These are phyloP conservation scores for Pollenia griseotomentosa DNA, from an alignment of 2,888 invertebrate species.

Conservation along the genomic window DNA sequence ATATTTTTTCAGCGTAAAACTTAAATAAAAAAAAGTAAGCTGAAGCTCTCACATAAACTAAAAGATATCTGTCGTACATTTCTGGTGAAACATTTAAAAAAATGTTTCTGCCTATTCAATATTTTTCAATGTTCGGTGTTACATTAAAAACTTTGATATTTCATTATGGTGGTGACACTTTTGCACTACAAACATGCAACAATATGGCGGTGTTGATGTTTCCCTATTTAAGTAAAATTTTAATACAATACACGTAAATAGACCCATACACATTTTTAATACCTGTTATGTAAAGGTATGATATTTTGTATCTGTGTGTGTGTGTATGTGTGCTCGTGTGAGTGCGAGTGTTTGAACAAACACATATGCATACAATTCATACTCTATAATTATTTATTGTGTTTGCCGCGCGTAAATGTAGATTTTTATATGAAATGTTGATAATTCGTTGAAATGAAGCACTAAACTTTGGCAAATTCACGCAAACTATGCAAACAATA, in stretches of 20 bases:
- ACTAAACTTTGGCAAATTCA: constrained; percentile 84
- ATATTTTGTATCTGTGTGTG: constrained; percentile 14
- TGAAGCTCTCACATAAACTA: too few species aligned
- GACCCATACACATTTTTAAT: constrained; percentile 14
- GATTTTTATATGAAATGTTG: constrained; percentile 71
- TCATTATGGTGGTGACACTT: constrained; percentile 57
- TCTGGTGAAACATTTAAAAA: too few species aligned
- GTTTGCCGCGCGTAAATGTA: constrained; percentile 38
- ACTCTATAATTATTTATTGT: constrained; percentile 68
- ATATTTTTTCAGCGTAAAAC: too few species aligned
- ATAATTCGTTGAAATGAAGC: constrained; percentile 80
- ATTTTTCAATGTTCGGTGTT: not conserved
- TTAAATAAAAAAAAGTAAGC: too few species aligned
- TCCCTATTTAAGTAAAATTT: constrained; percentile 38
- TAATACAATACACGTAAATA: constrained; percentile 46
- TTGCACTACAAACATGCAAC: constrained; percentile 54
- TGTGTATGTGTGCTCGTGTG: too few species aligned
- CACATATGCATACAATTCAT: constrained; percentile 2
- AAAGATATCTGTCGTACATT: too few species aligned
- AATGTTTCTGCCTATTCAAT: not conserved
- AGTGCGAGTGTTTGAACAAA: not conserved
- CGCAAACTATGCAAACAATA: constrained; percentile 77
- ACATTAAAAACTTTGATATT: not conserved
- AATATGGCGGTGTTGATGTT: constrained; percentile 67
- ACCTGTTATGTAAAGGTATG: not conserved